Evolutionary conservation across 1,140 invertebrate species (phyloP), one percentile per base, ranked within the genome.

Genomic region (Brachionus paranguensis): DNA sequence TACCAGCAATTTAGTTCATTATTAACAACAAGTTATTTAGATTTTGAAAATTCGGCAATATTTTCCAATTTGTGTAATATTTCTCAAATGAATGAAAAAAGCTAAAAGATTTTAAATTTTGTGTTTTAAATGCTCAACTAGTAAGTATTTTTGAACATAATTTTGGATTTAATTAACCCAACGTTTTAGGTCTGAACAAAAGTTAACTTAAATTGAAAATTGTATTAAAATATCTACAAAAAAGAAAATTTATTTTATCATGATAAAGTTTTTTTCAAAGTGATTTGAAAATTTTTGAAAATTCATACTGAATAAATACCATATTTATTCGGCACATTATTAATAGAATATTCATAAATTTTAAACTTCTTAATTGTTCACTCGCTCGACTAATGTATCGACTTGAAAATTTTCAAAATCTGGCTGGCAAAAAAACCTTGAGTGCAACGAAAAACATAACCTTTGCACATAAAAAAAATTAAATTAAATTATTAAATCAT

Each of bases 31-130:
- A 47, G 45, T 47, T 47, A 47, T 47, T 20, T 60, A 60, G 27
- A 20, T 60, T 60, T 60, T 60, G 20, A 24, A 10, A 60, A 20
- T 60, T 53, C 47, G 47, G 47, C 47, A 53, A 53, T 53, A 53
- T 53, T 53, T n/a, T 53, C 14, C n/a, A 20, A 60, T 60, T 72
- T 20, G 24, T 72, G 68, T 72, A 72, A 72, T 72, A 72, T 72
- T 72, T 72, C 68, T 41, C 20, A 72, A 72, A 43, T 41, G 7
- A 43, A 72, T 43, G 17, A 20, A 72, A 72, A 72, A 72, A 72
- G 41, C 68, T 17, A 72, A 17, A 72, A 72, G 24, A 12, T 43
- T 41, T 14, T 17, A 68, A 29, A 33, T 60, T 60, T 60, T 20
- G 53, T 11, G 8, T 60, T 60, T 60, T 60, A 5, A 20, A 60